Evolutionary conservation across 2,113 vertebrate species (phyloP).

Genomic region (Acrocephalus kingi): DNA sequence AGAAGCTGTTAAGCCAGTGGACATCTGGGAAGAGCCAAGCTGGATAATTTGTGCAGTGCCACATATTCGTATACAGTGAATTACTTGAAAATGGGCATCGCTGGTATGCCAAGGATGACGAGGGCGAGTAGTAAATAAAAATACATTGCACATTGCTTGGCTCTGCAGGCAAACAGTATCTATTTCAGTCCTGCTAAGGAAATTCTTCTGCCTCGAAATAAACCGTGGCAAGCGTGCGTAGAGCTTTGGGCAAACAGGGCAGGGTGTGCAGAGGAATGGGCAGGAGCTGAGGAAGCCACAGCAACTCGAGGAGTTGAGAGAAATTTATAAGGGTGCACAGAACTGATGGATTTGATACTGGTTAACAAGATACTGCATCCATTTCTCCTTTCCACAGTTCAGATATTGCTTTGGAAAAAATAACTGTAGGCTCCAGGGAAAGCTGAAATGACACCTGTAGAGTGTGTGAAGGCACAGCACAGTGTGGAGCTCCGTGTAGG

Average conservation of each 20-base stretch:
- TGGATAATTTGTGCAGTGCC: background rate
- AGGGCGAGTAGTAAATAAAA: constrained; percentile 48
- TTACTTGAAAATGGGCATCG: background rate
- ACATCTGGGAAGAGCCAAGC: background rate
- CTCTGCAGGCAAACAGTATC: constrained; percentile 27
- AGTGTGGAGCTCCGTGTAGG: rapidly evolving
- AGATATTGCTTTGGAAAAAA: background rate
- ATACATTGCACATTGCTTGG: constrained; percentile 13
- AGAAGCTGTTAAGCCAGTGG: background rate
- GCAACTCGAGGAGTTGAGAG: rapidly evolving
- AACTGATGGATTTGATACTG: background rate
- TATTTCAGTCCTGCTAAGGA: constrained; percentile 51
- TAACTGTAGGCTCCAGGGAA: background rate
- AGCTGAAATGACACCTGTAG: background rate
- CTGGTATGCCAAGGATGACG: background rate
- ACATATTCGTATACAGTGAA: background rate
- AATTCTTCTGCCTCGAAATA: constrained; percentile 56
- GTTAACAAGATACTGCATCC: background rate
- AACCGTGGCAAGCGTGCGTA: background rate
- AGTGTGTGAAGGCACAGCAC: rapidly evolving
- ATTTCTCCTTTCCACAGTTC: background rate
- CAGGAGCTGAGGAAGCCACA: background rate
- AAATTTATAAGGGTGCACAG: background rate
- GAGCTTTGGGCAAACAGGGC: background rate
- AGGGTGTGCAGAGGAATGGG: background rate